Conservation (phyloP, 2,888 invertebrate genomes). For the Aplocera efformata region DNA sequence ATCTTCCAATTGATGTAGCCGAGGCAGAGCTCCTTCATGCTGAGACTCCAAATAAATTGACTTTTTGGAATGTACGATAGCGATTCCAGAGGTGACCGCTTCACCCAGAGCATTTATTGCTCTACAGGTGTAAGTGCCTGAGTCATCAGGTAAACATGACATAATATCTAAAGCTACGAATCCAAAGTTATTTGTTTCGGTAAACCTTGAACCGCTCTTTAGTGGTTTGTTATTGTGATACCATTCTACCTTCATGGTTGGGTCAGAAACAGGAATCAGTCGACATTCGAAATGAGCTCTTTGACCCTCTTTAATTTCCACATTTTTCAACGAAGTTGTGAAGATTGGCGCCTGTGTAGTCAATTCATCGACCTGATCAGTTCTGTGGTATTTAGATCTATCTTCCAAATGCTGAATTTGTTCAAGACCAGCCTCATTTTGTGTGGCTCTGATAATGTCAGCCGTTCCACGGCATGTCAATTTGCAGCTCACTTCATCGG, state of each 20-base stretch:
- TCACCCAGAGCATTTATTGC: slow-evolving; percentile 95
- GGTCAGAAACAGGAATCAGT: slow-evolving; percentile 95
- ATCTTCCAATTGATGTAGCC: slow-evolving; percentile 91
- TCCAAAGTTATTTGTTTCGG: slow-evolving; percentile 97
- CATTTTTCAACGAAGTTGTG: slow-evolving; percentile 93
- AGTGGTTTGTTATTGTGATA: slow-evolving; percentile 94
- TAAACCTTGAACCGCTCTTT: slow-evolving; percentile 96
- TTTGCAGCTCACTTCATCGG: slow-evolving; percentile 90
- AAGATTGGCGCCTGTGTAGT: slow-evolving; percentile 96
- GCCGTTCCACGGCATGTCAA: slow-evolving; percentile 87
- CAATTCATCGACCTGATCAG: slow-evolving; percentile 88
- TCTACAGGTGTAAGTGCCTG: slow-evolving; percentile 96
- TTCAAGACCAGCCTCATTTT: slow-evolving; percentile 92
- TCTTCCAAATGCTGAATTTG: slow-evolving; percentile 95
- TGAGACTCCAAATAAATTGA: slow-evolving; percentile 93
- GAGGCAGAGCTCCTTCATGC: slow-evolving; percentile 91
- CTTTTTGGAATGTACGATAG: slow-evolving; percentile 90
- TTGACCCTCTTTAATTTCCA: slow-evolving; percentile 96
- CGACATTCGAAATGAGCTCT: slow-evolving; percentile 97
- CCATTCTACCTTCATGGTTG: slow-evolving; percentile 97
- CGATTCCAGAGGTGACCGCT: slow-evolving; percentile 94
- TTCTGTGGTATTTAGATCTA: slow-evolving; percentile 86
- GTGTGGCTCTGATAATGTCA: slow-evolving; percentile 91
- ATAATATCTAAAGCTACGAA: slow-evolving; percentile 98
- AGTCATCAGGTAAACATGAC: slow-evolving; percentile 97